These are phyloP conservation scores for Himantopus leucocephalus DNA, from an alignment of 2,113 vertebrate genomes.

Conservation along the genomic window DNA sequence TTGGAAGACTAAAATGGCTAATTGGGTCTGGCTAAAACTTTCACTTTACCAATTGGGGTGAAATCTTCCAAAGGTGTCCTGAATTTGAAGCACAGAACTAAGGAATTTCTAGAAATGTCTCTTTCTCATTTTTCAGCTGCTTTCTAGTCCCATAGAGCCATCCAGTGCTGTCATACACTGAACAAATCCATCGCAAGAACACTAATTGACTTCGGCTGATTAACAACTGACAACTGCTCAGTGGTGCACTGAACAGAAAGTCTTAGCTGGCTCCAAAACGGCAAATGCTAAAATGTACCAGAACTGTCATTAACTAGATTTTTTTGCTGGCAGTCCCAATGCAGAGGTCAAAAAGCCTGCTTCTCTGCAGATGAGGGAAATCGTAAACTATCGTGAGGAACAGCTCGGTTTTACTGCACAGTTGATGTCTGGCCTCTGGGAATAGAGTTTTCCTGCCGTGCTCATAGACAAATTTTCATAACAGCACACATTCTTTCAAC, in stretches of 20 bases:
- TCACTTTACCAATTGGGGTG: not conserved
- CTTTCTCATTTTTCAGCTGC: not conserved
- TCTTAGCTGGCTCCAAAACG: not conserved
- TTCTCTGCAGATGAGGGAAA: not conserved
- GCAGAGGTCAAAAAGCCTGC: not conserved
- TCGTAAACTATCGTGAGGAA: not conserved
- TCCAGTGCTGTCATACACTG: not conserved
- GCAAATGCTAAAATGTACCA: not conserved
- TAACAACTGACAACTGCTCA: slow-evolving; percentile 18
- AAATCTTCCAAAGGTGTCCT: not conserved
- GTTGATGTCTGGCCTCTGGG: not conserved
- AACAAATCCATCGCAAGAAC: not conserved
- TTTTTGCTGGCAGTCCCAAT: not conserved
- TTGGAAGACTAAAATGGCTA: not conserved
- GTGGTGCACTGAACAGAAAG: not conserved
- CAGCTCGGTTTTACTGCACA: not conserved
- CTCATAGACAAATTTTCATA: not conserved
- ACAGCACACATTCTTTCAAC: not conserved
- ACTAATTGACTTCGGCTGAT: slow-evolving; percentile 33
- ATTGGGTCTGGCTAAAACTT: not conserved
- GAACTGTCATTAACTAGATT: not conserved
- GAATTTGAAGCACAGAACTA: not conserved
- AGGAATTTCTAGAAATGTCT: not conserved
- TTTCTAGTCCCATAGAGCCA: not conserved
- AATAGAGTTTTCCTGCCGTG: not conserved